Evolutionary conservation across 2,113 vertebrate genomes (phyloP).

Genomic region (Alouatta palliata): DNA sequence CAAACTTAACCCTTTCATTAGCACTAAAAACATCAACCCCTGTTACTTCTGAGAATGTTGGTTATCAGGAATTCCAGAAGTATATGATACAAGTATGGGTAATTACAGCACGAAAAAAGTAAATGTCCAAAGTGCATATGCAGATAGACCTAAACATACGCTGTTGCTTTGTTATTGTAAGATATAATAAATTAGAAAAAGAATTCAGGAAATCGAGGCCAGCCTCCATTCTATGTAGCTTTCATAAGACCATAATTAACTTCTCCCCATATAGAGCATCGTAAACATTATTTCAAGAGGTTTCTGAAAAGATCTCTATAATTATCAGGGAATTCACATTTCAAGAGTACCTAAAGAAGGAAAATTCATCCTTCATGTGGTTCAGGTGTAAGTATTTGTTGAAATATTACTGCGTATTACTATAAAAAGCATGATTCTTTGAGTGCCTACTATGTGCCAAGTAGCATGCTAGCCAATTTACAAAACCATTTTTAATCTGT

Average conservation of each 20-base stretch:
- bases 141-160: not conserved
- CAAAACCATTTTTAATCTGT: conserved; percentile 9
- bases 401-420: not conserved
- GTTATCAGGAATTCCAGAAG: conserved; percentile 11
- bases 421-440: not conserved
- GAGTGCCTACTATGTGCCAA: not conserved
- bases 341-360: not conserved
- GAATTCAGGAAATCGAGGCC: not conserved
- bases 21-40: not conserved
- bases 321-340: conserved; percentile 3
- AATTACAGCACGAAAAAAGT: not conserved
- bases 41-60: not conserved
- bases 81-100: not conserved
- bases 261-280: not conserved
- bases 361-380: not conserved
- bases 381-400: not conserved
- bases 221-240: not conserved
- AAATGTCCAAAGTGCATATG: not conserved
- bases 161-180: conserved; percentile 2
- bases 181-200: conserved; percentile 14
- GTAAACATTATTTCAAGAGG: conserved; percentile 24
- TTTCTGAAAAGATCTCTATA: not conserved
- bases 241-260: conserved; percentile 22
- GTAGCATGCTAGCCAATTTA: not conserved
- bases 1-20: not conserved